Percentiles rank a stretch among this genome's conserved stretches.
Conservation (phyloP, 2,888 invertebrate species). For the Strigamia crassipes region DNA sequence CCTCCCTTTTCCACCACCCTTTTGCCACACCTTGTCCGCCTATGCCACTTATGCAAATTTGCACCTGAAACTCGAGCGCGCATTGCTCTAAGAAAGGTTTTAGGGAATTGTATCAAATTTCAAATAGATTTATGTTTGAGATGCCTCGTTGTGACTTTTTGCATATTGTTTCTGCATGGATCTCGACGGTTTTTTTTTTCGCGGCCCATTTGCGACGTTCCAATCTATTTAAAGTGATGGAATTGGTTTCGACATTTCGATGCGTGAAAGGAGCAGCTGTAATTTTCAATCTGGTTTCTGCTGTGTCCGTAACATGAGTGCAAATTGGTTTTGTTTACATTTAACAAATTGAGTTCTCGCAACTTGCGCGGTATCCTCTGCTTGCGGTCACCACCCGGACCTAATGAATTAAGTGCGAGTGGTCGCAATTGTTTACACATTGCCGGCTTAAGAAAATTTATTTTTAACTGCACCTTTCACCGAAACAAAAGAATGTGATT, state of each 20-base stretch:
- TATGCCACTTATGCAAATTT: slow-evolving; percentile 44
- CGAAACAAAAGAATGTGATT: too few relatives aligned
- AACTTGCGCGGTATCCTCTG: background rate
- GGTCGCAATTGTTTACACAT: background rate
- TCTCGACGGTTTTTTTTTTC: background rate
- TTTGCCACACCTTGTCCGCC: background rate
- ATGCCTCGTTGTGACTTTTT: background rate
- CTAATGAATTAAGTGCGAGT: background rate
- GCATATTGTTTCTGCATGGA: background rate
- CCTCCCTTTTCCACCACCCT: background rate
- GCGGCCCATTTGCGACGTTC: background rate
- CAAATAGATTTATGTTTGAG: background rate
- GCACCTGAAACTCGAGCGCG: slow-evolving; percentile 43
- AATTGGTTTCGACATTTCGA: background rate
- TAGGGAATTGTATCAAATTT: background rate
- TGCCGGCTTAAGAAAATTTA: background rate
- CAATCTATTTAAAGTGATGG: background rate
- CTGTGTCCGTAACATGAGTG: background rate
- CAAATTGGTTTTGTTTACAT: slow-evolving; percentile 32
- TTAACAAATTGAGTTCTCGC: slow-evolving; percentile 31
- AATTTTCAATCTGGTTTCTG: background rate
- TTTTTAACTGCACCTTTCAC: too few relatives aligned
- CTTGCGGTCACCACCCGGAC: slow-evolving; percentile 36
- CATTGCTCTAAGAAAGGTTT: background rate
- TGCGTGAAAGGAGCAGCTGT: background rate